phyloP scores from a whole-genome alignment of 2,113 vertebrate genomes.

The Oreotragus oreotragus region DNA sequence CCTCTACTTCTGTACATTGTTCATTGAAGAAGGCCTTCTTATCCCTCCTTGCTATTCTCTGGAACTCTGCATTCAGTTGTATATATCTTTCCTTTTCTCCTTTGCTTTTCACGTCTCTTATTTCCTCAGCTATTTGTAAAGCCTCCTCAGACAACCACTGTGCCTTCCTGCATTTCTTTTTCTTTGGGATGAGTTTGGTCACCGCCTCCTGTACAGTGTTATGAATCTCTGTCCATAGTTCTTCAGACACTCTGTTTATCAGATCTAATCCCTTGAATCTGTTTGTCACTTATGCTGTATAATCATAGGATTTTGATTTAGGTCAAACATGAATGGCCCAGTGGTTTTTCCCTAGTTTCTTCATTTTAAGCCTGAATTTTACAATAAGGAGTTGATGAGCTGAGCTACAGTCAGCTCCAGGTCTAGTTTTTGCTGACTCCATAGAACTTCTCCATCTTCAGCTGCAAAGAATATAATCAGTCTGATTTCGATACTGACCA shows the following conservation, averaged over 20 bases:
- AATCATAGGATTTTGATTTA: not conserved
- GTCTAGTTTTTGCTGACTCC: not conserved
- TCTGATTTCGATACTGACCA: not conserved
- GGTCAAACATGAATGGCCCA: not conserved
- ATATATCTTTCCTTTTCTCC: not conserved
- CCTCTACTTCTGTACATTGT: not conserved
- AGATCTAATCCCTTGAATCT: not conserved
- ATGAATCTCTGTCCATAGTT: not conserved
- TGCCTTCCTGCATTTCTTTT: not conserved
- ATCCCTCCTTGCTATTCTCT: not conserved
- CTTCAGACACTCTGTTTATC: not conserved
- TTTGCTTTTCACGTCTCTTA: not conserved
- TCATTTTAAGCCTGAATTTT: not conserved
- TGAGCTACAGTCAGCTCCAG: not conserved
- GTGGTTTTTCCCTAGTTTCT: not conserved
- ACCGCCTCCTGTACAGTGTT: not conserved
- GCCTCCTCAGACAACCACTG: not conserved
- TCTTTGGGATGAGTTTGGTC: not conserved
- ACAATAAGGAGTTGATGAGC: not conserved
- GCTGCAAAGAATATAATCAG: not conserved
- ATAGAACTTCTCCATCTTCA: not conserved
- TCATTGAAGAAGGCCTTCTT: not conserved
- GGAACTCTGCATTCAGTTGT: not conserved
- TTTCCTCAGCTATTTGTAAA: not conserved
- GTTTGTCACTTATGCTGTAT: not conserved